Evolutionary conservation across 2,113 vertebrate species (phyloP), one percentile per base, ranked within the genome.

Genomic region (Syngnathus typhle): DNA sequence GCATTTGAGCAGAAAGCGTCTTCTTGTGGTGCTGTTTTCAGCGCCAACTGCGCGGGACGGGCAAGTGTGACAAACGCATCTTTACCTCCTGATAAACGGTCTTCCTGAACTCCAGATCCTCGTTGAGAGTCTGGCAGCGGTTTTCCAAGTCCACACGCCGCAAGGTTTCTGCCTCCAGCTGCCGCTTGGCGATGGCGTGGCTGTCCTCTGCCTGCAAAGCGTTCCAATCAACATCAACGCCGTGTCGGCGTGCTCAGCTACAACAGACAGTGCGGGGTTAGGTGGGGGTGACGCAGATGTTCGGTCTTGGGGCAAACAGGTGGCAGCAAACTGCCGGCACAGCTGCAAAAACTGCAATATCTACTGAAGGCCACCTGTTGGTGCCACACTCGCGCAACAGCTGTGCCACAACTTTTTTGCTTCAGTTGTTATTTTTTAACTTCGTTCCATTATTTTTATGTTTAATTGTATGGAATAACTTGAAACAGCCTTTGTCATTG

Each of bases 71-170:
- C n/a, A n/a, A n/a, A n/a, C n/a, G n/a, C n/a, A n/a, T 38, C 7
- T 6, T 3, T 3, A 95, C 97, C 94, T 99, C 95, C 58, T 98
- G 93, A 65, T 96, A 98, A 81, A 99, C 93, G 73, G 76, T 95
- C 88, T 95, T 98, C 77, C 94, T 93, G 92, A 99, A 99, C 82
- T 94, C 92, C 27, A 99, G 91, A 37, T 99, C 97, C 73, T 99
- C 97, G 38, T 89, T 88, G 67, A 98, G 85, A 38, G 95, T 98
- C 83, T 98, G 96, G 71, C 93, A 96, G 38, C 95, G 95, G 79
- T 99, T 99, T 84, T 98, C 96, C 85, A 96, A 70, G 86, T 99
- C 96, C 21, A 99, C 96, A 0, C 97, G 91, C 93, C 93, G 92
- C 46, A 99, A 89, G 0, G 97, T 98, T 81, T 99, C 97, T 18